These are phyloP conservation scores for Mesocricetus auratus DNA, from an alignment of 2,113 vertebrate species.

Conservation along the genomic window DNA sequence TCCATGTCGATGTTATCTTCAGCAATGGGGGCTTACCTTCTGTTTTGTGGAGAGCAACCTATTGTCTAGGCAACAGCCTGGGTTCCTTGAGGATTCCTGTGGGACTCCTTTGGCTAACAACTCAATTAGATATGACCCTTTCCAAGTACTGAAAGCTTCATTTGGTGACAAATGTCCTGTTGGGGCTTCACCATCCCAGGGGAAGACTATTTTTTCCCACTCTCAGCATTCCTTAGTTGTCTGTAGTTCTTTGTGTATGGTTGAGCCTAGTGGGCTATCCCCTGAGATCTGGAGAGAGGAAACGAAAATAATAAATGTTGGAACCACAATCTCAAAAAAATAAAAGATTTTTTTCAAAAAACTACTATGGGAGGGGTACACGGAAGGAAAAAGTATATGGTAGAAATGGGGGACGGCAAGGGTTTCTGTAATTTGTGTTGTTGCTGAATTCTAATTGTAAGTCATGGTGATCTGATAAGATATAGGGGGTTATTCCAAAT, in stretches of 20 bases:
- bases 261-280: not conserved
- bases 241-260: not conserved
- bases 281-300: not conserved
- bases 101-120: not conserved
- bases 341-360: not conserved
- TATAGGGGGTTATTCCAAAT: too few relatives aligned
- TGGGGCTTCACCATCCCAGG: not conserved
- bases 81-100: not conserved
- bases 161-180: not conserved
- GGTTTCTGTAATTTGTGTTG: too few relatives aligned
- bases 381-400: not conserved
- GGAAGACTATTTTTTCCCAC: not conserved
- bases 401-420: not conserved
- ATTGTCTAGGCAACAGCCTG: not conserved
- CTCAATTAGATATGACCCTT: not conserved
- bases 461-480: too few relatives aligned
- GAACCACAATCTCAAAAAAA: not conserved
- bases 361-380: not conserved
- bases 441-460: too few relatives aligned
- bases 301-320: not conserved
- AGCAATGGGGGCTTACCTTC: not conserved
- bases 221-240: not conserved
- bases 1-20: not conserved
- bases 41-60: not conserved
- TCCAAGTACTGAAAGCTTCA: not conserved